Conservation (phyloP, 2,797 vertebrate species). For the Menidia menidia region DNA sequence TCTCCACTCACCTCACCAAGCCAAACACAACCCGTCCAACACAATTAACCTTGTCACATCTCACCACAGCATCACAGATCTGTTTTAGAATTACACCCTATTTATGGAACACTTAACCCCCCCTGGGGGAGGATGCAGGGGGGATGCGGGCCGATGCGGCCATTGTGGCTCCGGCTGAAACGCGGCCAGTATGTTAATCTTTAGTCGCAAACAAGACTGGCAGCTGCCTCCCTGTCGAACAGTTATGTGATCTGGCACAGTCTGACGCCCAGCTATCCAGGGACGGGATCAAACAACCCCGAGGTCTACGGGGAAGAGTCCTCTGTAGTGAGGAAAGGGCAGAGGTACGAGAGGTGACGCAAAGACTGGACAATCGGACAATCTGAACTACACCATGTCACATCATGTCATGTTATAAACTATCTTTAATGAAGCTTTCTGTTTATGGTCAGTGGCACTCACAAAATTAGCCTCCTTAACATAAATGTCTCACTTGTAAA, state of each 20-base stretch:
- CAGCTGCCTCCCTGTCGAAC: conserved; percentile 66
- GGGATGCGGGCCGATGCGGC: conserved; percentile 32
- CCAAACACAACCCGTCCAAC: conserved; percentile 30
- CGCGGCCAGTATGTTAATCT: conserved; percentile 67
- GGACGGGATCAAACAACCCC: conserved; percentile 34
- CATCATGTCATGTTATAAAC: background rate
- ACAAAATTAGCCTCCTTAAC: background rate
- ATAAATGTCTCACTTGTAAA: background rate
- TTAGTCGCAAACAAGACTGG: conserved; percentile 47
- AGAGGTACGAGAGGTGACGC: conserved; percentile 62
- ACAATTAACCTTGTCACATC: conserved; percentile 26
- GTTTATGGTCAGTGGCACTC: background rate
- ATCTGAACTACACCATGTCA: background rate
- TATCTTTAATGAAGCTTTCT: background rate
- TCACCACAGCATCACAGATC: conserved; percentile 15
- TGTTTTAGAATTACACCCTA: conserved; percentile 47
- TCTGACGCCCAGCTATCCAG: conserved; percentile 35
- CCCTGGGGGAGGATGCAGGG: conserved; percentile 28
- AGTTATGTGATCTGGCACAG: conserved; percentile 35
- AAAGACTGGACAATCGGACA: conserved; percentile 38
- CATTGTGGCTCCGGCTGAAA: conserved; percentile 61
- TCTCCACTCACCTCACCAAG: background rate
- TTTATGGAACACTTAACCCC: conserved; percentile 62
- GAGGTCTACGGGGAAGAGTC: conserved; percentile 49
- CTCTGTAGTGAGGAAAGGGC: conserved; percentile 65